Evolutionary conservation across 1,140 invertebrate species (phyloP).

Genomic region (Dinothrombium tinctorium): DNA sequence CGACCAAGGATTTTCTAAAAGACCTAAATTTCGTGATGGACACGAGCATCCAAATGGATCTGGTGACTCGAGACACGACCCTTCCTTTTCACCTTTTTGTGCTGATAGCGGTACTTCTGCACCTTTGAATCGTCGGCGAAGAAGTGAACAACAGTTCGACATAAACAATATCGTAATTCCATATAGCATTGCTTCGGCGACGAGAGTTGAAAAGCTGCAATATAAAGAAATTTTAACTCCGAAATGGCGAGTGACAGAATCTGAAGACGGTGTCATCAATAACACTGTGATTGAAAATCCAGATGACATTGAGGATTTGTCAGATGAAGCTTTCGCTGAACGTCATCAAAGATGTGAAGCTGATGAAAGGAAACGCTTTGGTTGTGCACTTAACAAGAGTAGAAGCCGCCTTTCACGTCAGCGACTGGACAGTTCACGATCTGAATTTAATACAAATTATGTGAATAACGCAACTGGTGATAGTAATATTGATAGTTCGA

Average conservation of each 20-base stretch:
- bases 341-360: slow-evolving; percentile 49
- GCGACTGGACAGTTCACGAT: slow-evolving; percentile 4
- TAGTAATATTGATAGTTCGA: slow-evolving; percentile 2
- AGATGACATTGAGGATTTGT: slow-evolving; percentile 37
- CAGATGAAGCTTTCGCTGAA: slow-evolving; percentile 36
- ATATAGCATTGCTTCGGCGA: slow-evolving; percentile 71
- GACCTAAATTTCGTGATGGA: background rate
- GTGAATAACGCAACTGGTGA: background rate
- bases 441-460: background rate
- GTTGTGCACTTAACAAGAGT: background rate
- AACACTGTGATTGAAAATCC: slow-evolving; percentile 5
- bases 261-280: background rate
- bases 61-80: background rate
- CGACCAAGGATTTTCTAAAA: background rate
- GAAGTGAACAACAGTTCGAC: slow-evolving; percentile 50
- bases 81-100: slow-evolving; percentile 4
- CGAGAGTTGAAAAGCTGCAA: slow-evolving; percentile 67
- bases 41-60: slow-evolving; percentile 6
- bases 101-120: slow-evolving; percentile 1
- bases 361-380: slow-evolving; percentile 48
- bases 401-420: slow-evolving; percentile 20
- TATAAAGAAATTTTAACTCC: slow-evolving; percentile 95
- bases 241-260: slow-evolving; percentile 30
- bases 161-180: slow-evolving; percentile 96
- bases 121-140: slow-evolving; percentile 8